These are phyloP conservation scores for Craterocephalus amniculus DNA, from an alignment of 2,797 vertebrate species.

Conservation along the genomic window DNA sequence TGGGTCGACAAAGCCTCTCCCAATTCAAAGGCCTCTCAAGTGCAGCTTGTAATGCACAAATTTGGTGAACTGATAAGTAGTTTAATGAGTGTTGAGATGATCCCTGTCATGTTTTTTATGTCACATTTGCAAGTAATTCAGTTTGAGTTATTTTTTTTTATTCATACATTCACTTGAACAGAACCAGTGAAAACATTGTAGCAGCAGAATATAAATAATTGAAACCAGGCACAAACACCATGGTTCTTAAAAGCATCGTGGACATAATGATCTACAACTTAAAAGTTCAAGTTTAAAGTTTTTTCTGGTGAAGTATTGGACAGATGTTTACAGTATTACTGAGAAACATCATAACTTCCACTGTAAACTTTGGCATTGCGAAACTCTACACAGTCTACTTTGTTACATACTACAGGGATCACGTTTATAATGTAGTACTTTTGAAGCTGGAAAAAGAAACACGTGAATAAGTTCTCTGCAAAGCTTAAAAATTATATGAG, in stretches of 20 bases:
- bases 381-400: neutral
- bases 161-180: conserved; percentile 13
- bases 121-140: conserved; percentile 5
- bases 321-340: conserved; percentile 2
- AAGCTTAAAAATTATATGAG: conserved; percentile 6
- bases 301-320: conserved; percentile 5
- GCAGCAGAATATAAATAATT: conserved; percentile 33
- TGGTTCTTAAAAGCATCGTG: conserved; percentile 23
- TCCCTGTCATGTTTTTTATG: conserved; percentile 5
- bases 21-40: neutral
- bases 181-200: conserved; percentile 9
- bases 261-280: conserved; percentile 11
- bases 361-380: neutral
- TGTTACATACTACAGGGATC: neutral
- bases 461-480: conserved; percentile 8
- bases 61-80: neutral
- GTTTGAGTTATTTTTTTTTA: conserved; percentile 19
- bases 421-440: neutral
- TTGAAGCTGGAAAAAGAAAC: neutral
- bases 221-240: conserved; percentile 29
- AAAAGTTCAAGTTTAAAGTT: neutral
- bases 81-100: conserved; percentile 23
- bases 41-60: conserved; percentile 1
- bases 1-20: neutral
- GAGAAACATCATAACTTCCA: conserved; percentile 4